Base-by-base conservation (phyloP, 2,888 invertebrate species). In the Apeira syringaria region DNA sequence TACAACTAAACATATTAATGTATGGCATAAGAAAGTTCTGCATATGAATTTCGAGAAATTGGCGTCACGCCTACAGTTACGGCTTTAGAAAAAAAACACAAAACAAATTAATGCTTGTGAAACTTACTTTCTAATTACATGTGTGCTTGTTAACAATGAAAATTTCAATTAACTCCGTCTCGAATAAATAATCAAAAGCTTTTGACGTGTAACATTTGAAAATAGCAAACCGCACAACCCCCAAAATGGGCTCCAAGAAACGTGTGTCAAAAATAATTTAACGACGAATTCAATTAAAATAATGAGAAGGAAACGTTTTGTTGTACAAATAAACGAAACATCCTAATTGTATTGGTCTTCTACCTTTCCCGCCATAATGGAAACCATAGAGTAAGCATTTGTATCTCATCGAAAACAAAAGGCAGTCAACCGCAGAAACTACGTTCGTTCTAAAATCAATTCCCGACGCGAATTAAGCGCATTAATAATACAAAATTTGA, bases 401-500 rank as follows among this genome's bases (percentile, higher is more conserved):
- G 27, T 47, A 34, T 24, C 46, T 50, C 47, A 50, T 50, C 48
- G 46, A 45, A 50, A 51, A 53, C 49, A 56, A 48, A 50, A 45
- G 51, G 54, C 40, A 45, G 41, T 26, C 39, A 40, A 52, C 48
- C 42, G 53, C 51, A 50, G 47, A 50, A 46, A 53, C 55, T 52
- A 55, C 47, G 41, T 37, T 41, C 40, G 29, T 39, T 52, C 50
- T 43, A 59, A 70, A 80, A 84, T 82, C 85, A 79, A 87, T 83
- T 74, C 75, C 61, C 71, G 69, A 69, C 73, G 62, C 71, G 78
- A 81, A 82, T 78, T 77, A 79, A 74, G 72, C 63, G 75, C 85
- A 86, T 88, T 88, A 87, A 87, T 86, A 86, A 80, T 80, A 83
- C 85, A 87, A 86, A 88, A 88, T 89, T 89, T 88, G 86, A 89